Base-by-base conservation (phyloP, 2,797 vertebrate genomes). In the Neostethus bicornis region DNA sequence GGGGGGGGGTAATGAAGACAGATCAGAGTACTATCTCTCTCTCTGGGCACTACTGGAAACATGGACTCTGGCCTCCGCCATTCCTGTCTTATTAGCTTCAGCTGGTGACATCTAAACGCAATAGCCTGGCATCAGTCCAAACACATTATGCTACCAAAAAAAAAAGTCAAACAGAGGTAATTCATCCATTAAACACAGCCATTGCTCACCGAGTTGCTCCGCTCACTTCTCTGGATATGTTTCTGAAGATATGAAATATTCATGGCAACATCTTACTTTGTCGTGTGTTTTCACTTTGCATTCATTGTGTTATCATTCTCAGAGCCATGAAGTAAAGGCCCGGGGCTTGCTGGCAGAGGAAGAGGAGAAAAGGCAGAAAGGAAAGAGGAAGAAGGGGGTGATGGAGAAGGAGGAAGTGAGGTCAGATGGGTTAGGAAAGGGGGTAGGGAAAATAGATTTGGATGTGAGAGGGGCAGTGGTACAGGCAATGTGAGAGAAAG, bases 1-100 rank as follows among this genome's bases (percentile, higher is more conserved):
- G 81, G 85, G 77, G 85, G 77, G 49, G 87, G 91, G 88, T 92
- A 92, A 92, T 92, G 91, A 92, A 92, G 90, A 93, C 78, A 85
- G 90, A 92, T 92, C 88, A 90, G 89, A 85, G 86, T 81, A 82
- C 89, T 88, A 81, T 85, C 88, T 88, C 82, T 67, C 81, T 85
- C 79, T 83, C 77, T 50, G 77, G 85, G 84, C 85, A 89, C 84
- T 77, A 75, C 81, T 87, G 87, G 81, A 84, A 88, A 86, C 87
- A 66, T 69, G 82, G 85, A 86, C 87, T 84, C 64, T 84, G 75
- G 83, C 83, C 87, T 71, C 72, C 66, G 45, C 68, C 66, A 54
- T 75, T 80, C 87, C 82, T 44, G 64, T 77, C 68, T 87, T 84
- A 89, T 87, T 88, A 86, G 89, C 87, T 86, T 75, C 76, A 79